These are phyloP conservation scores for Diadegma fenestrale DNA, from an alignment of 2,888 invertebrate species.

Conservation along the genomic window DNA sequence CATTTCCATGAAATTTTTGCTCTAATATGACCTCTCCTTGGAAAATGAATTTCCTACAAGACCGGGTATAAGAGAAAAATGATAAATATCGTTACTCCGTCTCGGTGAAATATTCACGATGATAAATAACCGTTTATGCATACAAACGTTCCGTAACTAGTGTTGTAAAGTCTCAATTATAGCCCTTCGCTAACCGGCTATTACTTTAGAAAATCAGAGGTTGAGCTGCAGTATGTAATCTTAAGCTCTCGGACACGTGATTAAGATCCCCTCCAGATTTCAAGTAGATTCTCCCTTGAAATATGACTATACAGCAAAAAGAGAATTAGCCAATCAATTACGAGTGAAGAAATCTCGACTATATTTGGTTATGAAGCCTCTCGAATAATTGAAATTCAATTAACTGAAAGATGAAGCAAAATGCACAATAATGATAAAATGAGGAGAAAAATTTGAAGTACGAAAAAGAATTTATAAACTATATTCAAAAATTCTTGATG, in stretches of 20 bases:
- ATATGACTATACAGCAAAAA: neutral
- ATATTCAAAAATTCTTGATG: neutral
- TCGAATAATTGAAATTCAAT: neutral
- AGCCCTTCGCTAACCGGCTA: conserved; percentile 10
- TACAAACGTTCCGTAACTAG: neutral
- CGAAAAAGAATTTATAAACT: neutral
- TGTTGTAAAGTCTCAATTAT: conserved; percentile 3
- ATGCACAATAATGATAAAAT: neutral
- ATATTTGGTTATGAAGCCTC: neutral
- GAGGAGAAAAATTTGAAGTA: neutral
- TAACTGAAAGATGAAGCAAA: neutral
- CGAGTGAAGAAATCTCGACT: neutral
- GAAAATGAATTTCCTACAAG: neutral
- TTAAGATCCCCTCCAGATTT: conserved; percentile 2
- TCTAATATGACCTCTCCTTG: neutral
- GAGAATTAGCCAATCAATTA: neutral
- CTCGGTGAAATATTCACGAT: neutral
- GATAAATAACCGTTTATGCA: neutral
- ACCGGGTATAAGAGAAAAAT: neutral
- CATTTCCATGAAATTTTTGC: neutral
- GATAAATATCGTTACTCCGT: neutral
- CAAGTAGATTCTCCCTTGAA: neutral
- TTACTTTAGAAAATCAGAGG: conserved; percentile 31
- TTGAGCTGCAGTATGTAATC: conserved; percentile 6
- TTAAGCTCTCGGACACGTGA: neutral